Base-by-base conservation (phyloP, 2,797 vertebrate genomes). In the Brachyrhaphis roseni region DNA sequence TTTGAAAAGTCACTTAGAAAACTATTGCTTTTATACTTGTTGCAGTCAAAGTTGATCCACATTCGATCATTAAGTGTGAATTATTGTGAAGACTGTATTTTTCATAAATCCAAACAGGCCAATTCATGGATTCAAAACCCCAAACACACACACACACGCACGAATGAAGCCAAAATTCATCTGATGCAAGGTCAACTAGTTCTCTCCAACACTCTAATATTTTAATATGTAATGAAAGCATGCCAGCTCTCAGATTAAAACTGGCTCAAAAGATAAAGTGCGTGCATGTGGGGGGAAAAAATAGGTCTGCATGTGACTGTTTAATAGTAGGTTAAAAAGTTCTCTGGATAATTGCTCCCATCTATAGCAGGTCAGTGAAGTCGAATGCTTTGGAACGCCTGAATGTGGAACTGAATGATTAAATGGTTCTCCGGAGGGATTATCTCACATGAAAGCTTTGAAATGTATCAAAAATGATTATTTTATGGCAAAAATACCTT, bases 141-240 rank as follows among this genome's bases (percentile, higher is more conserved):
- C 64, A 68, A 39, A 39, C 34, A 23, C 34, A 36, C 34, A 36
- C 18, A 49, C 4, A 3, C 43, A 45, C 43, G 7, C 41, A 11
- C 26, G 15, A 31, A 71, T n/a, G 12, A n/a, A 71, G 23, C 68
- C 26, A 71, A 26, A 71, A 41, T 71, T 28, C 43, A n/a, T 28
- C 73, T 78, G 41, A 11, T 55, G 34, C 73, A 79, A 74, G 80
- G 75, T 74, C 1, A 57, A 76, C 81, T 66, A 81, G 74, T 64
- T 88, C 84, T 79, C 75, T 70, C 57, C 77, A 86, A 78, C 66
- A n/a, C 80, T 87, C 39, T 71, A 51, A 51, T 15, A 49, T 34
- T 49, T 59, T 41, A 85, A 90, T 90, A 82, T 90, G 79, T 82
- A 74, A 90, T 87, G 85, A 87, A 90, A 92, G 82, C 74, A 82